Percentiles rank a stretch among this genome's conserved stretches.
Conservation (phyloP, 2,888 invertebrate species). For the Eulithis testata region DNA sequence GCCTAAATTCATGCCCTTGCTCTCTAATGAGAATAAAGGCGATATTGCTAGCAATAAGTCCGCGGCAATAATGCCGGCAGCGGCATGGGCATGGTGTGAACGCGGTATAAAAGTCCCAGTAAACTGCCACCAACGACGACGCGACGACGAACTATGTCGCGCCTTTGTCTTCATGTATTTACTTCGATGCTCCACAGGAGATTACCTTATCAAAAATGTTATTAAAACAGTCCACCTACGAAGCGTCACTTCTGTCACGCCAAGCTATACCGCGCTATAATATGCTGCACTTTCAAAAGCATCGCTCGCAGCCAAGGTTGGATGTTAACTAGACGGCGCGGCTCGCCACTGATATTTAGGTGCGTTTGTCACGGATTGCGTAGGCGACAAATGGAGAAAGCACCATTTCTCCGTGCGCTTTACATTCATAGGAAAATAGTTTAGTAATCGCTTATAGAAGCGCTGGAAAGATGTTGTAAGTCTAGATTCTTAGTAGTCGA, state of each 20-base stretch:
- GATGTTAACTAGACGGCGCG: slow-evolving; percentile 37
- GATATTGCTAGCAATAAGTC: too few species aligned
- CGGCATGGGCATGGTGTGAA: too few species aligned
- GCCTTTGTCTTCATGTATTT: neutral
- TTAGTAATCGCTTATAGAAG: slow-evolving; percentile 14
- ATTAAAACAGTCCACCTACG: neutral
- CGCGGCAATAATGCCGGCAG: too few species aligned
- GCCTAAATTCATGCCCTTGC: too few species aligned
- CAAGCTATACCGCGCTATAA: slow-evolving; percentile 15
- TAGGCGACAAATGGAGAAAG: slow-evolving; percentile 59
- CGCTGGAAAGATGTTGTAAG: neutral
- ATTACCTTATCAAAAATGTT: neutral
- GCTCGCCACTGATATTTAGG: slow-evolving; percentile 47
- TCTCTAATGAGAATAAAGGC: too few species aligned
- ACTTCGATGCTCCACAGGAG: slow-evolving; percentile 1
- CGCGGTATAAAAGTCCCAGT: too few species aligned
- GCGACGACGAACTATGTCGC: too few species aligned
- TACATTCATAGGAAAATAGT: slow-evolving; percentile 31
- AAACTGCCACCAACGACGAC: too few species aligned
- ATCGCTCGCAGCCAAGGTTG: slow-evolving; percentile 41
- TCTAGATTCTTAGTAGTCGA: too few species aligned
- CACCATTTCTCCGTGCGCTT: slow-evolving; percentile 53
- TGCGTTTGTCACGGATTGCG: slow-evolving; percentile 60
- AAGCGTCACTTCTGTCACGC: slow-evolving; percentile 1
- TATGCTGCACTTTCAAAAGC: slow-evolving; percentile 32